A percentile compares a stretch with the other conserved stretches of the same genome.
Evolutionary conservation across 2,888 invertebrate species (phyloP).

Genomic region (Dicranocentrus wangi): DNA sequence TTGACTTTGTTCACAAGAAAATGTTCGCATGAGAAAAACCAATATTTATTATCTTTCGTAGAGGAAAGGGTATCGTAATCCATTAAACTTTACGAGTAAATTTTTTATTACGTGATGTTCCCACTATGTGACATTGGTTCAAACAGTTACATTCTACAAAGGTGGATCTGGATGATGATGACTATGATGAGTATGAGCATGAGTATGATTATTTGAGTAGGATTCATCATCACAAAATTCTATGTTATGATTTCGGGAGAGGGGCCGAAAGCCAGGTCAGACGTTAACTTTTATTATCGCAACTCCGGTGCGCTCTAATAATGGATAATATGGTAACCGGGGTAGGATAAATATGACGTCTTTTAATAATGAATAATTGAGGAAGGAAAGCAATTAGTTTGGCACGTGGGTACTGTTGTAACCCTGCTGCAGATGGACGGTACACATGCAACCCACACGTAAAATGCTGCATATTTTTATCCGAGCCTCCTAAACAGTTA

Average conservation of each 20-base stretch:
- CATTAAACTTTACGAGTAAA: constrained; percentile 58
- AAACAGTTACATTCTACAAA: no score
- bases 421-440: constrained; percentile 55
- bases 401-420: constrained; percentile 68
- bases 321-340: constrained; percentile 40
- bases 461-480: background rate
- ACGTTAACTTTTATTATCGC: no score
- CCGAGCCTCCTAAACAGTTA: no score
- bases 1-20: background rate
- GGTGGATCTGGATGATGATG: no score
- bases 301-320: constrained; percentile 35
- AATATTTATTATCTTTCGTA: constrained; percentile 40
- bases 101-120: constrained; percentile 64
- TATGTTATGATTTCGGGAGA: no score
- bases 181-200: no score
- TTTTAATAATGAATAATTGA: constrained; percentile 71
- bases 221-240: no score
- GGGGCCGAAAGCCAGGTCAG: no score
- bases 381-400: constrained; percentile 70
- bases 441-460: constrained; percentile 64
- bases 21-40: constrained; percentile 39
- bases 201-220: no score
- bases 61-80: constrained; percentile 32
- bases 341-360: constrained; percentile 61
- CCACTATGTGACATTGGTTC: constrained; percentile 13